Conservation (phyloP, 2,113 vertebrate genomes). For the Rutilus rutilus region DNA sequence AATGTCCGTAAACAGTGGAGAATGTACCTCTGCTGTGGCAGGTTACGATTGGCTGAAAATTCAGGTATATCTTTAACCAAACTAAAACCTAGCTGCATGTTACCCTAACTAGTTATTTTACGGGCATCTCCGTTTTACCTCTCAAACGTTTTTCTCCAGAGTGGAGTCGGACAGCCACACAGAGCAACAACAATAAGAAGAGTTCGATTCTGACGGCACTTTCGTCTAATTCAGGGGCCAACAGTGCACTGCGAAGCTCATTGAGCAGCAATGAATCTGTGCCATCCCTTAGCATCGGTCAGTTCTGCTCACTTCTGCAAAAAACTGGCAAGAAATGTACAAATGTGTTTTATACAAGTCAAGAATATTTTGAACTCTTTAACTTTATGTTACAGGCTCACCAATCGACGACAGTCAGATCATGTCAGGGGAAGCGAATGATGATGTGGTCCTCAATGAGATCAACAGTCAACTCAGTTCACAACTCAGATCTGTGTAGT, state of each 20-base stretch:
- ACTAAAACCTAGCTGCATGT: background rate
- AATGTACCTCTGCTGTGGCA: slow-evolving; percentile 92
- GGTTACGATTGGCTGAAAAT: slow-evolving; percentile 86
- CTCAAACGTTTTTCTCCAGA: slow-evolving; percentile 61
- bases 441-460: slow-evolving; percentile 39
- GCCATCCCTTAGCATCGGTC: slow-evolving; percentile 59
- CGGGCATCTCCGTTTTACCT: background rate
- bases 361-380: background rate
- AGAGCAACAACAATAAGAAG: slow-evolving; percentile 57
- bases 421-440: slow-evolving; percentile 1
- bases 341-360: background rate
- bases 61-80: slow-evolving; percentile 75
- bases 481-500: slow-evolving; percentile 27
- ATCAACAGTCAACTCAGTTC: slow-evolving; percentile 27
- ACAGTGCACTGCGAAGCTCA: slow-evolving; percentile 61
- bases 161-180: slow-evolving; percentile 74
- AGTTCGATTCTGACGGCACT: slow-evolving; percentile 14
- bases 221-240: background rate
- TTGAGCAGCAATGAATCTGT: slow-evolving; percentile 56
- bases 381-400: slow-evolving; percentile 41
- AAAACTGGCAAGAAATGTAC: background rate
- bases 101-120: background rate
- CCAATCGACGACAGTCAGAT: slow-evolving; percentile 15
- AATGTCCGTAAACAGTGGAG: slow-evolving; percentile 93
- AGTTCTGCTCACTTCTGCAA: slow-evolving; percentile 9